Conservation (phyloP, 2,797 vertebrate species). For the Hylomyscus alleni region DNA sequence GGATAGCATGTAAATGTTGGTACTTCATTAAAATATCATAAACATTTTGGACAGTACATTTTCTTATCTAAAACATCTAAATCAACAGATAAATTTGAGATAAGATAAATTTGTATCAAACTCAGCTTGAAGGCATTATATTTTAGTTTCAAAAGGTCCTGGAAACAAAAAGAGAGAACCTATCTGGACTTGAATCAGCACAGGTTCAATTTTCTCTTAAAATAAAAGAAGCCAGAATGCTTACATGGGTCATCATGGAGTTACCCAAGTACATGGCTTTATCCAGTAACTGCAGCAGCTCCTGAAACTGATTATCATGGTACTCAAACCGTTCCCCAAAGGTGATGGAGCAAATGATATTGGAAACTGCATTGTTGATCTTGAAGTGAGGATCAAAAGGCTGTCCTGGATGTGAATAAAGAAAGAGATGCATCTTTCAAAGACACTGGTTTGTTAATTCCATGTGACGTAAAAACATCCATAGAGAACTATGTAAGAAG, state of each 20-base stretch:
- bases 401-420: constrained; percentile 82
- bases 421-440: not conserved
- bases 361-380: constrained; percentile 88
- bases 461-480: not conserved
- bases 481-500: not conserved
- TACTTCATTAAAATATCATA: not conserved
- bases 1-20: not conserved
- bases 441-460: not conserved
- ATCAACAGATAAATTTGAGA: not conserved
- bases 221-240: not conserved
- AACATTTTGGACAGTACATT: not conserved
- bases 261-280: constrained; percentile 64
- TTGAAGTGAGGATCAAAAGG: constrained; percentile 89
- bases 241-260: constrained; percentile 84
- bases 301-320: constrained; percentile 85
- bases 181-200: not conserved
- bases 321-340: constrained; percentile 89
- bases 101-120: not conserved
- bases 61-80: not conserved
- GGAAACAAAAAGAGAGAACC: not conserved
- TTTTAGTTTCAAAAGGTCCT: not conserved
- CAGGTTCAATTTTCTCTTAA: not conserved
- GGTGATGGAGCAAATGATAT: constrained; percentile 89
- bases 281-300: constrained; percentile 85
- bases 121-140: not conserved